Base-by-base conservation (phyloP, 1,140 invertebrate species). In the Paraescarpia echinospica region DNA sequence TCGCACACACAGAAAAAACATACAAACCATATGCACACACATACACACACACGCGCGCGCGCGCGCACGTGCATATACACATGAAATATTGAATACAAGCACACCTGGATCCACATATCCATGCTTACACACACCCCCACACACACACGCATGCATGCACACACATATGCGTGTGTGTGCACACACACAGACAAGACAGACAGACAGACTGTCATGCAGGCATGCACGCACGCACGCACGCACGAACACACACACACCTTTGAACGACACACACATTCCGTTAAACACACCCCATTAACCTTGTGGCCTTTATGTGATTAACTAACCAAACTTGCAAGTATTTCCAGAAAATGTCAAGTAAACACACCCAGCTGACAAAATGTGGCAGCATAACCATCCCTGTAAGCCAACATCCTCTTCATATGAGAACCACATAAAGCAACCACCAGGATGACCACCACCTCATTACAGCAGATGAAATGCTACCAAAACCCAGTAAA, bases 151-250 rank as follows among this genome's bases (percentile, higher is more conserved):
- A 90, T 27, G n/a, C 4, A 90, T 31, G 35, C n/a, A 90, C n/a
- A 22, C 89, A 90, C 89, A n/a, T n/a, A n/a, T n/a, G n/a, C n/a
- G n/a, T n/a, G n/a, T n/a, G n/a, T n/a, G n/a, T n/a, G n/a, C n/a
- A 22, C 12, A 77, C 59, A 77, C 27, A 77, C 27, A 27, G n/a
- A n/a, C n/a, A n/a, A n/a, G n/a, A n/a, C n/a, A n/a, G n/a, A n/a
- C n/a, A n/a, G n/a, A n/a, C n/a, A n/a, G n/a, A n/a, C n/a, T n/a
- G n/a, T n/a, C n/a, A n/a, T n/a, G n/a, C n/a, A n/a, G n/a, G 34
- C 89, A 89, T 18, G 34, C 89, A 89, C 89, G 34, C 89, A 89
- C 89, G 34, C 89, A 89, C 89, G 34, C 89, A 89, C 41, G 41
- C 34, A 89, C 89, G 41, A 4, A 41, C n/a, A 89, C 89, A 89